A percentile compares a stretch with the other conserved stretches of the same genome.
These are phyloP conservation scores for Heliconius ismenius DNA, from an alignment of 2,888 invertebrate species.

Conservation along the genomic window DNA sequence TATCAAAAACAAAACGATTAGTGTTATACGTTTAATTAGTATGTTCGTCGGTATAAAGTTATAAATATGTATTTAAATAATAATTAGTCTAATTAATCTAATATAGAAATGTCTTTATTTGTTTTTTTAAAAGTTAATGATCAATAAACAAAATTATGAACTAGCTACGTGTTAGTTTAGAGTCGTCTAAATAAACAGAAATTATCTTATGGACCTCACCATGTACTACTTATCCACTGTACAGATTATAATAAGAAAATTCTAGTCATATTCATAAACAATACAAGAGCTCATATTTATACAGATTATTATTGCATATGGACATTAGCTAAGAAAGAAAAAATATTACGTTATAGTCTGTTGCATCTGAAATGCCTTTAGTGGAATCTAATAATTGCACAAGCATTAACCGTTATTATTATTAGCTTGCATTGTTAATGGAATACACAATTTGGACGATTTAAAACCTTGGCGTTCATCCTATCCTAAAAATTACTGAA, in stretches of 20 bases:
- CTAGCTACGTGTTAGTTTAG: neutral
- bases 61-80: neutral
- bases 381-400: neutral
- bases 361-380: neutral
- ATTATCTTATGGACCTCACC: neutral
- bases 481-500: neutral
- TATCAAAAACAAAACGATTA: neutral
- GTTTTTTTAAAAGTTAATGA: neutral
- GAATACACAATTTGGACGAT: neutral
- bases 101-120: neutral
- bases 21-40: neutral
- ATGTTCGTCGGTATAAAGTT: neutral
- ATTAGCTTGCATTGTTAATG: neutral
- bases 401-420: slow-evolving; percentile 2
- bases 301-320: neutral
- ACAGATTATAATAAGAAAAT: neutral
- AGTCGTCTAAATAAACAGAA: neutral
- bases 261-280: neutral
- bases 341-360: neutral
- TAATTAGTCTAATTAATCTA: neutral
- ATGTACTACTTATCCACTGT: neutral
- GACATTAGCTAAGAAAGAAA: neutral
- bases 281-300: neutral
- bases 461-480: slow-evolving; percentile 24
- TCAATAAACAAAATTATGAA: neutral